Evolutionary conservation across 2,113 vertebrate genomes (phyloP), one percentile per base, ranked within the genome.

Genomic region (Hippocampus mohnikei): DNA sequence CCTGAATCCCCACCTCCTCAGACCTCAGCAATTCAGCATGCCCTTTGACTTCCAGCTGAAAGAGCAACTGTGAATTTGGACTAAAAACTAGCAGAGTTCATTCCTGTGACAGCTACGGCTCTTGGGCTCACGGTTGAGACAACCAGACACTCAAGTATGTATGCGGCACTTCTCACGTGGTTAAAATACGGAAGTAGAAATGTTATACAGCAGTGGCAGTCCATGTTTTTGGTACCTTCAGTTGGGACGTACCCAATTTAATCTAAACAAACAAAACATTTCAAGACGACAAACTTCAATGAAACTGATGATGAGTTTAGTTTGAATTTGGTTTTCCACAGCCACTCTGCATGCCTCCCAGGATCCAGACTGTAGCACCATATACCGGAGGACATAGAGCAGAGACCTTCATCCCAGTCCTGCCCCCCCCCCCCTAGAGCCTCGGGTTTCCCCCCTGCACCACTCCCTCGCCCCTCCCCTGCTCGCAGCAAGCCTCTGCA

Each of bases 11-110:
- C 53, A 16, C 2, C 71, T 79, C 78, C 74, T 61, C 59, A 80
- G 75, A 75, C 75, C 82, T 74, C 63, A 68, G 81, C 74, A 87
- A 86, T 88, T 84, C 88, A 78, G 59, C 25, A 2, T 87, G 85
- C 65, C 86, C 87, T 86, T 79, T 88, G 85, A 89, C 86, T 85
- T 81, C 56, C 29, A 62, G 75, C 74, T 77, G 67, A 79, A 88
- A 85, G 78, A 79, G 67, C 77, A 86, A 89, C 84, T 82, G 77
- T 83, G 83, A 84, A 65, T 85, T 84, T 88, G 65, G 84, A 82
- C 75, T 80, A 81, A 80, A 77, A 85, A 77, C 65, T 55, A 69
- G 76, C 71, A 84, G 66, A 81, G 70, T 74, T 76, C 55, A 71
- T 10, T 70, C 72, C 64, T 74, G 56, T 83, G 75, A 84, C 80